Evolutionary conservation across 2,888 invertebrate genomes (phyloP).

Genomic region (Megaustenia siamemsis): DNA sequence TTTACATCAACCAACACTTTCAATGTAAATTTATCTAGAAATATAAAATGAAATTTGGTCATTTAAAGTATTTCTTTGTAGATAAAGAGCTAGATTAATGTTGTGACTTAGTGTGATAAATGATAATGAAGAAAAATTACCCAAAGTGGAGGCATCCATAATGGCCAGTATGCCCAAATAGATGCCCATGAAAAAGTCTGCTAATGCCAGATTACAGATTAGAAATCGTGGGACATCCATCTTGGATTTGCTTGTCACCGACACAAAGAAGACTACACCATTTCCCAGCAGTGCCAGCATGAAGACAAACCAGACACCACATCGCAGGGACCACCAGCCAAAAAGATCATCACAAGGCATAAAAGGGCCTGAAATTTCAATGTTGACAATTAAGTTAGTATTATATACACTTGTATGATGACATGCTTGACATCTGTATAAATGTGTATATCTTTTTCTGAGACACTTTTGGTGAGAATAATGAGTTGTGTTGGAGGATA

Average conservation of each 20-base stretch:
- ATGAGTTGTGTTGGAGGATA: too few relatives aligned
- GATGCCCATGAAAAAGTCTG: slow-evolving; percentile 98
- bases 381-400: not conserved
- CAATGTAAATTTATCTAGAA: too few relatives aligned
- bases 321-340: slow-evolving; percentile 98
- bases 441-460: too few relatives aligned
- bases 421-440: too few relatives aligned
- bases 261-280: slow-evolving; percentile 95
- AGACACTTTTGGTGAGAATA: too few relatives aligned
- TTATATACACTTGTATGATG: too few relatives aligned
- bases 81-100: not conserved
- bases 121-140: slow-evolving; percentile 59
- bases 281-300: slow-evolving; percentile 96
- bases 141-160: slow-evolving; percentile 96
- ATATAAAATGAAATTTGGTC: too few relatives aligned
- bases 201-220: slow-evolving; percentile 96
- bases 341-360: slow-evolving; percentile 96
- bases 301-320: slow-evolving; percentile 98
- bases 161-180: slow-evolving; percentile 96
- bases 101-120: not conserved
- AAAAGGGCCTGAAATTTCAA: slow-evolving; percentile 87
- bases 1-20: too few relatives aligned
- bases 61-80: too few relatives aligned
- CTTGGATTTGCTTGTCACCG: slow-evolving; percentile 93
- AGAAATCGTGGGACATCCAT: slow-evolving; percentile 96